Evolutionary conservation across 2,113 vertebrate genomes (phyloP).

Genomic region (Triplophysa siluroides): DNA sequence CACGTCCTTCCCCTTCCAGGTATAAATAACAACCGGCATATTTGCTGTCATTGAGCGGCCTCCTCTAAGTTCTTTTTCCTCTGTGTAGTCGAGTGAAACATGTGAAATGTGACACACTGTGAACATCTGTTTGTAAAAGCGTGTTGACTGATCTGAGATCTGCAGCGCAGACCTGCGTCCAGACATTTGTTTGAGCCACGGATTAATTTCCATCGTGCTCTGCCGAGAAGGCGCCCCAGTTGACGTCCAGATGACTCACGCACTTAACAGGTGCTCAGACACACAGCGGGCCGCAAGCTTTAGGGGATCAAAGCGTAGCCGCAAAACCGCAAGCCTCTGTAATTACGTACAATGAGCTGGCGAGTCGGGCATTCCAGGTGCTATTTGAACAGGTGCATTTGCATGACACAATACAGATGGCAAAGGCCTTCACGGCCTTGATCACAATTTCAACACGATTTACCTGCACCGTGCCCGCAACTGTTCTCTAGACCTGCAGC

Average conservation of each 20-base stretch:
- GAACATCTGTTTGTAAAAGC: background rate
- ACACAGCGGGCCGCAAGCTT: constrained; percentile 27
- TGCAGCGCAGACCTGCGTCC: background rate
- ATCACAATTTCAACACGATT: constrained; percentile 36
- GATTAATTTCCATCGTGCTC: constrained; percentile 4
- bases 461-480: background rate
- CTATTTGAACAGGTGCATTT: constrained; percentile 45
- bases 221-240: background rate
- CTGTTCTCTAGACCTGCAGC: constrained; percentile 27
- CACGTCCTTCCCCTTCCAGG: background rate
- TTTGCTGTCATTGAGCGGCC: constrained; percentile 30
- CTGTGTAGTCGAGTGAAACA: background rate
- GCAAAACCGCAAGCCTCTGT: constrained; percentile 24
- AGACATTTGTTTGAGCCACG: background rate
- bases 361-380: constrained; percentile 22
- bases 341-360: constrained; percentile 38
- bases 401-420: constrained; percentile 43
- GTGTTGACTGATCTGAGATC: background rate
- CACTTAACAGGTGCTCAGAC: constrained; percentile 40
- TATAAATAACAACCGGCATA: constrained; percentile 21
- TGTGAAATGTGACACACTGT: background rate
- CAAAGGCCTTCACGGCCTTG: constrained; percentile 2
- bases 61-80: background rate
- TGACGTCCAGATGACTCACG: constrained; percentile 35
- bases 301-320: constrained; percentile 30